A percentile compares a stretch with the other conserved stretches of the same genome.
Evolutionary conservation across 2,888 invertebrate species (phyloP).

Genomic region (Spicauda simplicius): DNA sequence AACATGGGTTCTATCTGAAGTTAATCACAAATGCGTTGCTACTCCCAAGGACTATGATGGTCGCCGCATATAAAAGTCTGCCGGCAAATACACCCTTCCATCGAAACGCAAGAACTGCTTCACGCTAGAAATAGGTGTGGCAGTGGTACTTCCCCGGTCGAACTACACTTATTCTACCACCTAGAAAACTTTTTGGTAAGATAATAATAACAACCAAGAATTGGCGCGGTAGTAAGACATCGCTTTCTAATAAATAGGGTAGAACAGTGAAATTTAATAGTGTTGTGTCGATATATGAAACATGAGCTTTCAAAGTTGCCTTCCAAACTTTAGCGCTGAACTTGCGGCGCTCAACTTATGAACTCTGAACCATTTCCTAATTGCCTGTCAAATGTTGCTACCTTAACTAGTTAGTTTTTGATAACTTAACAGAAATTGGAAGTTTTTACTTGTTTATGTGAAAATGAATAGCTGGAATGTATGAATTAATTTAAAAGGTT

Average conservation of each 20-base stretch:
- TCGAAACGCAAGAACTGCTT: too few species aligned
- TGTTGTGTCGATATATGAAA: constrained; percentile 45
- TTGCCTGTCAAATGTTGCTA: constrained; percentile 33
- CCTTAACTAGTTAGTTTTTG: constrained; percentile 9
- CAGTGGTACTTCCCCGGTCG: too few species aligned
- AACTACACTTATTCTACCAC: too few species aligned
- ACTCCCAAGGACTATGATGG: too few species aligned
- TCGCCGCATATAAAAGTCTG: too few species aligned
- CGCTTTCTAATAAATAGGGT: constrained; percentile 17
- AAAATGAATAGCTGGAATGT: not conserved
- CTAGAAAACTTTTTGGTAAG: not conserved
- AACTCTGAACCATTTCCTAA: constrained; percentile 33
- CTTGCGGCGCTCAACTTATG: constrained; percentile 23
- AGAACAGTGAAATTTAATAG: constrained; percentile 39
- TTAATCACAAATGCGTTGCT: too few species aligned
- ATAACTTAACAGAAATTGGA: constrained; percentile 1
- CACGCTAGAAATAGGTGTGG: too few species aligned
- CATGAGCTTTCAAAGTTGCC: constrained; percentile 29
- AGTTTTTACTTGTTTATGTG: not conserved
- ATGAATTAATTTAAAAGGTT: too few species aligned
- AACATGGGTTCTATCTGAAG: too few species aligned
- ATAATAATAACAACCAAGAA: not conserved
- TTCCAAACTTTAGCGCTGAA: constrained; percentile 32
- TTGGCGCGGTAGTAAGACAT: constrained; percentile 19
- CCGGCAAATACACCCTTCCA: too few species aligned